Evolutionary conservation across 2,113 vertebrate species (phyloP).

Genomic region (Gracilinanus agilis): DNA sequence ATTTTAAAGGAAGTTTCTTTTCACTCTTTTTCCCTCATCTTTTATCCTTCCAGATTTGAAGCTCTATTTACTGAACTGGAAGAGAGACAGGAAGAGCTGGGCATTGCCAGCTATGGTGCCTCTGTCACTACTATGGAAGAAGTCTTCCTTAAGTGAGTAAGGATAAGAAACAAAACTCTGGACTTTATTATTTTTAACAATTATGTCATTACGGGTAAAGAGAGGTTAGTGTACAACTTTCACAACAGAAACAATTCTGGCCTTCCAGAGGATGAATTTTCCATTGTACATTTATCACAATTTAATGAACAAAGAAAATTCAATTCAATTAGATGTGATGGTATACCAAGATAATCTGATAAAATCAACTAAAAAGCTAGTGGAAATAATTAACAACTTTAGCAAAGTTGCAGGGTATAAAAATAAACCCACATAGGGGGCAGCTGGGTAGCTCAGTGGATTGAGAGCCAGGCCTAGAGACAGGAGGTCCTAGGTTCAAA

Average conservation of each 20-base stretch:
- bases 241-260: neutral
- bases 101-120: conserved; percentile 94
- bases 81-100: conserved; percentile 91
- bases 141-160: conserved; percentile 92
- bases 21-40: neutral
- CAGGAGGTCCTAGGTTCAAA: no score
- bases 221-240: neutral
- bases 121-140: conserved; percentile 97
- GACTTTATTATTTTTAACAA: neutral
- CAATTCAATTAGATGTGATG: neutral
- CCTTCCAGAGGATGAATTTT: neutral
- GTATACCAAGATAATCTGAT: no score
- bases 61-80: conserved; percentile 94
- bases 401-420: no score
- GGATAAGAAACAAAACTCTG: neutral
- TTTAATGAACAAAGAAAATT: neutral
- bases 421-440: no score
- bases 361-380: no score
- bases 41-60: conserved; percentile 87
- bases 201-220: neutral
- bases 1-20: neutral
- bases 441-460: no score
- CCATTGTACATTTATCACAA: neutral
- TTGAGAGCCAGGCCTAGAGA: no score
- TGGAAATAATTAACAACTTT: no score